Evolutionary conservation across 2,113 vertebrate species (phyloP), one percentile per base, ranked within the genome.

Genomic region (Sitta europaea): DNA sequence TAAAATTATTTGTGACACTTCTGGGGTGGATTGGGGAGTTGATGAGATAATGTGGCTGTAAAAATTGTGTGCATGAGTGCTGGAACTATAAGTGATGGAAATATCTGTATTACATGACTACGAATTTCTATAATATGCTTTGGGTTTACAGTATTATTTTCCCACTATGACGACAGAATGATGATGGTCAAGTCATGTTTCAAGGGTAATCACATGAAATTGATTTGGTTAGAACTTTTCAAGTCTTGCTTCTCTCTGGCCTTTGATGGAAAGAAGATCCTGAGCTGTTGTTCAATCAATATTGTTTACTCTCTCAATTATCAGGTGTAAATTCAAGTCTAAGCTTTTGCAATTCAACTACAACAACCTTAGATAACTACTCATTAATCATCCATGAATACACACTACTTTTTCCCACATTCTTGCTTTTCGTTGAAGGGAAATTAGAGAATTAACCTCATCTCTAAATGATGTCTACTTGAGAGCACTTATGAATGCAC

Each of bases 231-330:
- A 75, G 35, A 78, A 48, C 0, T 0, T 73, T 92, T 78, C 91
- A 88, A 83, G 79, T 63, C 51, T 91, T 45, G 22, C 57, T 86
- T 95, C 47, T 88, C 25, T 76, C 65, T 70, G 66, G 67, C 71
- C 66, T 77, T 92, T 25, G 23, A 85, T 86, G 47, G 62, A 66
- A 89, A 80, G 65, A 88, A 82, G 86, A 73, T 82, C 74, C 42
- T 85, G 63, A 96, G 57, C 79, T 95, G 79, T 94, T 96, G n/a
- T n/a, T n/a, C n/a, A n/a, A 94, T 94, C 88, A 92, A 86, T 96
- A 84, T 29, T 91, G 42, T 96, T 95, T 93, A 81, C 78, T 92
- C 83, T 81, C 79, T 90, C 90, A 78, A 66, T 96, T 92, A 78
- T 84, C 13, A 0, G 27, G 80, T 61, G 68, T 45, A 92, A 81